Base-by-base conservation (phyloP, 1,140 invertebrate species). In the Diabrotica virgifera region DNA sequence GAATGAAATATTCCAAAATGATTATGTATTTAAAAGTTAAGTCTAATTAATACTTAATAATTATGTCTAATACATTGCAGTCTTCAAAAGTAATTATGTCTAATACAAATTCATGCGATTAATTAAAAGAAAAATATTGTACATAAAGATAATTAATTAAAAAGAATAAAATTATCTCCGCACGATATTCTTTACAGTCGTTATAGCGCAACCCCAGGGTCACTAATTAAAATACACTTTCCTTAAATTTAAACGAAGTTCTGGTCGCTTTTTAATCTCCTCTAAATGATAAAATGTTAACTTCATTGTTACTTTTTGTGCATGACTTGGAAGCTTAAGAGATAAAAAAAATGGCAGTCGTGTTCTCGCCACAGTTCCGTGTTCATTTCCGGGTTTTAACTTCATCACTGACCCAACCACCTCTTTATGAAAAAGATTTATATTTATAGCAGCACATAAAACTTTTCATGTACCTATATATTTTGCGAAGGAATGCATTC, bases 171-270 rank as follows among this genome's bases (percentile, higher is more conserved):
- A 46, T 46, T 46, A n/a, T 46, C n/a, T 10, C 40, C 8, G n/a
- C n/a, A n/a, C n/a, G 4, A 46, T 46, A 46, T 46, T 46, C 40
- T 10, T 46, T 46, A 46, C 40, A 46, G 40, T 5, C 40, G n/a
- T 46, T 46, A 46, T 46, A 46, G 8, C 40, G 40, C n/a, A n/a
- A 46, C 40, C 40, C n/a, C 5, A 46, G 40, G 40, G 40, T 46
- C n/a, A 46, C 40, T 46, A 46, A 46, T 46, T 46, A 46, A 46
- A 46, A 46, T 46, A 46, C 40, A 46, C 40, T 46, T 46, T 46
- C 40, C n/a, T 46, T 46, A 46, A 46, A 46, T 46, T 46, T 46
- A 46, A 8, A 46, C 40, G 8, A 24, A 46, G 40, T 46, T 46
- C 40, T 46, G 40, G 40, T 46, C 40, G 40, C 40, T n/a, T 46